Conservation (phyloP, 2,797 vertebrate species). For the Poecilia wingei region DNA sequence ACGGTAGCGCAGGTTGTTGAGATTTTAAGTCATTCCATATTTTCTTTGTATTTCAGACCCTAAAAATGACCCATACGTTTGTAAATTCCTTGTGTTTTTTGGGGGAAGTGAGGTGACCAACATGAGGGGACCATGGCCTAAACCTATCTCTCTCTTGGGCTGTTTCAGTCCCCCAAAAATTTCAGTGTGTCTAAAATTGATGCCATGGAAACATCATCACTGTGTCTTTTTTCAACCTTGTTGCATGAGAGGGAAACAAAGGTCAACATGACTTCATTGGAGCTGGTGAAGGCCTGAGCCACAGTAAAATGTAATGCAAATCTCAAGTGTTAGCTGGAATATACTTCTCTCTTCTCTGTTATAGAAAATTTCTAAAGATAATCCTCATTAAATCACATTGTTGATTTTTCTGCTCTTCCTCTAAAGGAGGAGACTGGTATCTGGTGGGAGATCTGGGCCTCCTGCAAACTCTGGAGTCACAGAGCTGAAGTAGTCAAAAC, state of each 20-base stretch:
- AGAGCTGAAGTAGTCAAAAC: background rate
- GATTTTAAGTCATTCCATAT: background rate
- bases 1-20: background rate
- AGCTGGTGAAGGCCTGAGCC: background rate
- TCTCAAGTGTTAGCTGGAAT: background rate
- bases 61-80: background rate
- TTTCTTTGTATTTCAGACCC: slow-evolving; percentile 21
- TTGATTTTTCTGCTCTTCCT: background rate
- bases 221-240: background rate
- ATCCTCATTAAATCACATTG: background rate
- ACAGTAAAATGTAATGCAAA: slow-evolving; percentile 3
- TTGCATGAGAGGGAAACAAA: background rate
- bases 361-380: background rate
- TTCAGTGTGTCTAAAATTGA: slow-evolving; percentile 3
- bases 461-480: background rate
- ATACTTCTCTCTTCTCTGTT: background rate
- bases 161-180: background rate
- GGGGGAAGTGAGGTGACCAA: too few relatives aligned
- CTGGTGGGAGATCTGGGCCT: background rate
- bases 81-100: too few relatives aligned
- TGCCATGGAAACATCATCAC: slow-evolving; percentile 8
- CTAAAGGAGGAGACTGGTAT: background rate
- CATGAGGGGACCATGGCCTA: too few relatives aligned
- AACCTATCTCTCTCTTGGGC: too few relatives aligned
- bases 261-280: background rate